These are phyloP conservation scores for Lottia scabra DNA, from an alignment of 2,888 invertebrate species.

Conservation along the genomic window DNA sequence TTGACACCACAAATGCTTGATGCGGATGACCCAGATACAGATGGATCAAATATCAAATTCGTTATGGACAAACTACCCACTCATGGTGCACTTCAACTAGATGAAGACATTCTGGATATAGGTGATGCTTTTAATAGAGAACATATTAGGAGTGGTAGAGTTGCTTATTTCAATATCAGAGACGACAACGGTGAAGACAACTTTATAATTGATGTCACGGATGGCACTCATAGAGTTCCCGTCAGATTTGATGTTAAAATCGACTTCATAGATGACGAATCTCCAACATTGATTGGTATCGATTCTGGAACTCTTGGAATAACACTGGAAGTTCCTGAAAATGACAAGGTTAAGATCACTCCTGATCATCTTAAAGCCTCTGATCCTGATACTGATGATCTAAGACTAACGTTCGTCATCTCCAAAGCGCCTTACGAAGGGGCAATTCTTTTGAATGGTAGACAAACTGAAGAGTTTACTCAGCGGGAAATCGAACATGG, in stretches of 20 bases:
- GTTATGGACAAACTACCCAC: slow-evolving; percentile 52
- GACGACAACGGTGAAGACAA: slow-evolving; percentile 57
- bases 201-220: slow-evolving; percentile 64
- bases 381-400: slow-evolving; percentile 60
- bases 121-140: slow-evolving; percentile 58
- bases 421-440: slow-evolving; percentile 56
- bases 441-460: slow-evolving; percentile 45
- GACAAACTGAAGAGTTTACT: slow-evolving; percentile 57
- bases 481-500: slow-evolving; percentile 57
- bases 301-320: slow-evolving; percentile 48
- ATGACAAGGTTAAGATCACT: slow-evolving; percentile 45
- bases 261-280: slow-evolving; percentile 61
- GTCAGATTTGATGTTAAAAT: slow-evolving; percentile 57
- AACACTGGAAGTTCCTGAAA: slow-evolving; percentile 56
- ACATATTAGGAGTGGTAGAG: slow-evolving; percentile 56
- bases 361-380: slow-evolving; percentile 50
- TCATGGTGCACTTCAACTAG: slow-evolving; percentile 57
- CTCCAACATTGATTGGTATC: slow-evolving; percentile 47
- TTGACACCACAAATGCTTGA: slow-evolving; percentile 58
- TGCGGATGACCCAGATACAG: slow-evolving; percentile 64
- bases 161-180: slow-evolving; percentile 61
- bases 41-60: slow-evolving; percentile 49
- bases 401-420: slow-evolving; percentile 55
- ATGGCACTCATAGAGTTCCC: slow-evolving; percentile 67
- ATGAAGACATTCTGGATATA: slow-evolving; percentile 40